These are phyloP conservation scores for Epizoanthus illoricatus DNA, from an alignment of 92 coral and sea anemone genomes.

Conservation along the genomic window DNA sequence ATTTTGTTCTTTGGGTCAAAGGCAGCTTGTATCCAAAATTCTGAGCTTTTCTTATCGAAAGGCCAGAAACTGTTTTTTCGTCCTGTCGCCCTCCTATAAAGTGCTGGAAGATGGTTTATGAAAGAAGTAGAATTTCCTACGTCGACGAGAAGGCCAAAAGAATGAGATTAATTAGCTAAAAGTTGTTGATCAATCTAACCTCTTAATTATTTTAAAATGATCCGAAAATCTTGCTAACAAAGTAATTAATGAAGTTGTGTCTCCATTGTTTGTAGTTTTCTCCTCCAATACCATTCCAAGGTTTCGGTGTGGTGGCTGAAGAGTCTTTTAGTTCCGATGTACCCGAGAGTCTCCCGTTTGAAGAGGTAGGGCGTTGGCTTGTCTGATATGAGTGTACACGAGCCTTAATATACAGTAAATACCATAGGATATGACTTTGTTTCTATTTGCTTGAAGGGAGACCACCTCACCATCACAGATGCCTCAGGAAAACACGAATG, in stretches of 20 bases:
- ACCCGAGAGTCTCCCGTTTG: slow-evolving; percentile 80
- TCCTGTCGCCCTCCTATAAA: no score
- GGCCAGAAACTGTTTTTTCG: no score
- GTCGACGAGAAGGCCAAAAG: no score
- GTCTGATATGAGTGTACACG: no score
- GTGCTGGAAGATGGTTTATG: no score
- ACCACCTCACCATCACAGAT: slow-evolving; percentile 76
- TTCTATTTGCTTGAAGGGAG: slow-evolving; percentile 51
- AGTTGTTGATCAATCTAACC: no score
- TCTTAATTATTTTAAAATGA: neutral
- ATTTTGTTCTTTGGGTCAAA: no score
- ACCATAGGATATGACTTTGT: neutral
- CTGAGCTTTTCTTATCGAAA: no score
- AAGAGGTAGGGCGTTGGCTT: slow-evolving; percentile 45
- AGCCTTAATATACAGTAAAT: neutral
- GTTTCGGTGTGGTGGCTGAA: slow-evolving; percentile 74
- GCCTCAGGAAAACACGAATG: slow-evolving; percentile 78
- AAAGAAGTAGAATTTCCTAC: no score
- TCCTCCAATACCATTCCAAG: slow-evolving; percentile 69
- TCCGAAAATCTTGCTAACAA: neutral
- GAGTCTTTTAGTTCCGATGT: slow-evolving; percentile 67
- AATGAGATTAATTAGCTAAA: no score
- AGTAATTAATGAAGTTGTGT: neutral
- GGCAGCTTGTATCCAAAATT: no score
- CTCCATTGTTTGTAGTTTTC: slow-evolving; percentile 51